phyloP scores from a whole-genome alignment of 2,113 vertebrate genomes.

The Istiophorus platypterus region DNA sequence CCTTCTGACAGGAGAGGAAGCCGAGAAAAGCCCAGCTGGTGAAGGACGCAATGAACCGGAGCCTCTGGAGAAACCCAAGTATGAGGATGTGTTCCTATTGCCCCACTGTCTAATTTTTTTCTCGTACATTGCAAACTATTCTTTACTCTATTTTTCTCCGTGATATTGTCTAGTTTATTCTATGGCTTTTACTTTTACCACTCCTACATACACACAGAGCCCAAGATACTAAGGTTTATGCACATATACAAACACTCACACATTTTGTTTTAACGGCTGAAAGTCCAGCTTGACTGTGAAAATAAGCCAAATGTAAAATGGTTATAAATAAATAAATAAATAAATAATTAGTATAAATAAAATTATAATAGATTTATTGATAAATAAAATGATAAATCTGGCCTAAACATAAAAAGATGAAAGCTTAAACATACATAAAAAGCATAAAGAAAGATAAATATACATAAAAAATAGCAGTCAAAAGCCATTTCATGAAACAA shows the following conservation, averaged over 20 bases:
- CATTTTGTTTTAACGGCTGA: background rate
- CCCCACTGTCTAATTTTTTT: background rate
- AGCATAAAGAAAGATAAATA: slow-evolving; percentile 42
- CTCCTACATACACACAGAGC: slow-evolving; percentile 4
- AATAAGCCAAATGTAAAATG: background rate
- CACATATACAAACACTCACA: background rate
- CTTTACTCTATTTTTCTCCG: background rate
- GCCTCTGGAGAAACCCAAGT: slow-evolving; percentile 99
- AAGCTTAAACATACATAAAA: slow-evolving; percentile 8
- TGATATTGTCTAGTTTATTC: background rate
- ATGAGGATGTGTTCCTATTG: slow-evolving; percentile 69
- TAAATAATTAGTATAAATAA: slow-evolving; percentile 6
- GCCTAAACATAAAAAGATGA: background rate
- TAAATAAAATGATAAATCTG: slow-evolving; percentile 31
- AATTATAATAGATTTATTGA: background rate
- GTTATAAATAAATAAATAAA: background rate
- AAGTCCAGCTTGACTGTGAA: background rate
- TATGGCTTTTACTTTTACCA: background rate
- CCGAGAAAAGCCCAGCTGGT: slow-evolving; percentile 94
- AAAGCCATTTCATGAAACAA: slow-evolving; percentile 34
- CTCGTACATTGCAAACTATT: background rate
- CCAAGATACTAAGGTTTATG: background rate
- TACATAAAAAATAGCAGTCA: slow-evolving; percentile 7
- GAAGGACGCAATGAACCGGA: slow-evolving; percentile 96
- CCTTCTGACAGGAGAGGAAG: slow-evolving; percentile 94